Conservation (phyloP, 2,113 vertebrate genomes). For the Spheniscus mendiculus region DNA sequence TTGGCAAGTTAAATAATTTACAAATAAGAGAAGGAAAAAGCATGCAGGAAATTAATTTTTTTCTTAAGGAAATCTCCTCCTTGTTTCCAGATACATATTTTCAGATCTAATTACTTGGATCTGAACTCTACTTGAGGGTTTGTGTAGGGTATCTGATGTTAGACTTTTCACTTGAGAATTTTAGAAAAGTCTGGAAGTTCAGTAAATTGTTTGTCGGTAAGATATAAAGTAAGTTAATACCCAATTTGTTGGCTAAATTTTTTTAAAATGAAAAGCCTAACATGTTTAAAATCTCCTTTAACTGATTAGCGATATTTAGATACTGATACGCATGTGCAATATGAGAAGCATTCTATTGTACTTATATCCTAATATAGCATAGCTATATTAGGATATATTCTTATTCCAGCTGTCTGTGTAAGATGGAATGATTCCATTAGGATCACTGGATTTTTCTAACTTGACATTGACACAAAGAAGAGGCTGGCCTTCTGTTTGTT, state of each 20-base stretch:
- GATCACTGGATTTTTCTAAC: not conserved
- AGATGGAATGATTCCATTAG: not conserved
- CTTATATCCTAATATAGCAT: not conserved
- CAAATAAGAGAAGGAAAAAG: not conserved
- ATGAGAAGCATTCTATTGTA: not conserved
- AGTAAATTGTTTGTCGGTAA: not conserved
- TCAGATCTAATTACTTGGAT: not conserved
- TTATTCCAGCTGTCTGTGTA: not conserved
- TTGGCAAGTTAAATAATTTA: not conserved
- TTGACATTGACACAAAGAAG: not conserved
- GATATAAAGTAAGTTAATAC: not conserved
- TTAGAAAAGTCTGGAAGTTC: not conserved
- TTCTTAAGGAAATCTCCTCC: not conserved
- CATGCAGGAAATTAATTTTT: not conserved
- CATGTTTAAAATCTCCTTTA: not conserved
- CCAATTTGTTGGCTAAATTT: not conserved
- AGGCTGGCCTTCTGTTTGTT: not conserved
- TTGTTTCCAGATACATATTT: not conserved
- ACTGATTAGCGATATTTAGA: not conserved
- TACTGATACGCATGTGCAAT: not conserved
- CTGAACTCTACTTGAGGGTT: not conserved
- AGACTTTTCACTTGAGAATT: not conserved
- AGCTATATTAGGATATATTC: not conserved
- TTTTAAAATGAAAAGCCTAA: not conserved
- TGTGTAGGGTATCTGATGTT: not conserved